These are phyloP conservation scores for Engystomops pustulosus DNA, from an alignment of 2,113 vertebrate genomes.

Conservation along the genomic window DNA sequence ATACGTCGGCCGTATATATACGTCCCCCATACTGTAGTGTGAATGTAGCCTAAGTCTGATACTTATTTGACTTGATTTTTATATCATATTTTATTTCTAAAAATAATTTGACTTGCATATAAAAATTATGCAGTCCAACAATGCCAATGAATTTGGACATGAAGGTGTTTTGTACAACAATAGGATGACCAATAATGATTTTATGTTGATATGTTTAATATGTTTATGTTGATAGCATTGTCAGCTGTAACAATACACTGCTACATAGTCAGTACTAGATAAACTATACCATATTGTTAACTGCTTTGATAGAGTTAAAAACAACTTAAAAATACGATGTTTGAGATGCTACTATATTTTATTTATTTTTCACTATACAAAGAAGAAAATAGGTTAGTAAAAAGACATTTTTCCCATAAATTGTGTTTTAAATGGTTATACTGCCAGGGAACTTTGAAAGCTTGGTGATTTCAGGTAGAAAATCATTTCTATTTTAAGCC, in stretches of 20 bases:
- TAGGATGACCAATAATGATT: neutral
- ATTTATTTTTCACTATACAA: neutral
- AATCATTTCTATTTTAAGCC: conserved; percentile 10
- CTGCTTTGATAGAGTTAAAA: neutral
- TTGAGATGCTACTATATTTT: neutral
- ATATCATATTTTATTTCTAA: no score
- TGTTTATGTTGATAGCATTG: no score
- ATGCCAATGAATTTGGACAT: neutral
- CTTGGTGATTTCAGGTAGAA: conserved; percentile 6
- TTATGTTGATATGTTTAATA: no score
- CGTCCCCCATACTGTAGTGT: no score
- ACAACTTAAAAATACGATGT: neutral
- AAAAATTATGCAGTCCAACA: no score
- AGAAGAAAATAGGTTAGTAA: conserved; percentile 13
- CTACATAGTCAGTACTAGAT: neutral
- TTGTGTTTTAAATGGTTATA: conserved; percentile 12
- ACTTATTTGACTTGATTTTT: no score
- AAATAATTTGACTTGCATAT: no score
- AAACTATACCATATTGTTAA: neutral
- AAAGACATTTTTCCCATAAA: neutral
- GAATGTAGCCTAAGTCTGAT: no score
- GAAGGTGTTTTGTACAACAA: neutral
- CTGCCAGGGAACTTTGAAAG: conserved; percentile 27
- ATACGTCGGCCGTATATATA: no score
- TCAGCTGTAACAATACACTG: neutral